Conservation (phyloP, 2,797 vertebrate genomes). For the Crypturellus tataupa region DNA sequence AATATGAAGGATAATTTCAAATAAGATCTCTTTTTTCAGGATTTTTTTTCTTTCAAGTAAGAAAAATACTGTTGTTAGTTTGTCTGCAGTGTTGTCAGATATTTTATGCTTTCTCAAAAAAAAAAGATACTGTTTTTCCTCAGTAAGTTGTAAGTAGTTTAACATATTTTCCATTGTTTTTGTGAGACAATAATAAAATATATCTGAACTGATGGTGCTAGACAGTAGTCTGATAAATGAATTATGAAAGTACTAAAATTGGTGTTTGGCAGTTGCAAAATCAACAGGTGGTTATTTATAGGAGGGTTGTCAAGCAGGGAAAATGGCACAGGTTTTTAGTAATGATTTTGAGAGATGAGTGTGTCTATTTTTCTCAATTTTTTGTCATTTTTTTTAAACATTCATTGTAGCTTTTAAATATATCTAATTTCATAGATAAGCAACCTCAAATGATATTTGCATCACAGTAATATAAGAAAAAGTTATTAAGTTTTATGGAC, state of each 20-base stretch:
- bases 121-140: not conserved
- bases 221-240: not conserved
- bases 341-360: not conserved
- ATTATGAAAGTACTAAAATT: not conserved
- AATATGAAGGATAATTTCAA: not conserved
- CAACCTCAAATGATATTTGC: not conserved
- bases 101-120: not conserved
- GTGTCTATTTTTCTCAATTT: not conserved
- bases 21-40: not conserved
- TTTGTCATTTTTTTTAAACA: not conserved
- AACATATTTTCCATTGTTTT: not conserved
- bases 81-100: not conserved
- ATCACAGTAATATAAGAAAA: not conserved
- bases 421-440: not conserved
- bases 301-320: not conserved
- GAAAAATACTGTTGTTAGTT: not conserved
- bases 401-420: not conserved
- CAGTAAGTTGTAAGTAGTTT: not conserved
- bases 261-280: not conserved
- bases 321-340: not conserved
- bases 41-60: not conserved
- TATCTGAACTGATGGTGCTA: not conserved
- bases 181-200: not conserved
- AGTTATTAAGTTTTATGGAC: not conserved
- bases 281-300: not conserved